Evolutionary conservation across 1,140 invertebrate genomes (phyloP), one percentile per base, ranked within the genome.

Genomic region (Leptopilina clavipes): DNA sequence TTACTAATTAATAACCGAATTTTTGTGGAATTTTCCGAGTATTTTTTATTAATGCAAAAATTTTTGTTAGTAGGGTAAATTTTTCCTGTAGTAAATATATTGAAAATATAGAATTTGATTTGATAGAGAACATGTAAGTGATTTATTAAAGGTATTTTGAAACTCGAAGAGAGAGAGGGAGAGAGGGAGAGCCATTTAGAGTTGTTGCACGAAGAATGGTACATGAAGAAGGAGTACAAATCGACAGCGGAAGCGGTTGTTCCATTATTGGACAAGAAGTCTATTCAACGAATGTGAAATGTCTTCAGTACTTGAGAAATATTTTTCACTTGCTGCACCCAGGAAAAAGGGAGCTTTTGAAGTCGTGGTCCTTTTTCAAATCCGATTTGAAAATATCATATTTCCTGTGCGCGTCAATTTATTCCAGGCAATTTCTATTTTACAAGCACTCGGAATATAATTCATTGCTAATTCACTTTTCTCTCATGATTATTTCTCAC

Each of bases 251-350:
- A 65, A 65, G 25, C 19, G 22, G 22, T 25, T 25, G 25, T 65
- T 65, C 22, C 59, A 37, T 65, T 65, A 65, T 65, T 65, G 59
- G 59, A 65, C 59, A 65, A 65, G 59, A 65, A 65, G 59, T 31
- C 22, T 37, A 65, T 65, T 65, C 25, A 31, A 31, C 12, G 59
- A 65, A 65, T 65, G 59, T 37, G 12, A 31, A 65, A 65, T 65
- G 25, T 65, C 59, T 65, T 65, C 1, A 65, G 59, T 31, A 65
- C 3, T 65, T 31, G 22, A 37, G 25, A 65, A 65, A 65, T 65
- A 65, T 65, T 65, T 65, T 65, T 65, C 59, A 65, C 59, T 65
- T 37, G 19, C 25, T n/a, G 25, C 3, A 37, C 11, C 19, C 25
- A 5, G 22, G 25, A 65, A 65, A 65, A 65, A 65, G 25, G 3